Evolutionary conservation across 2,888 invertebrate genomes (phyloP), one percentile per base, ranked within the genome.

Genomic region (Polyploca ridens): DNA sequence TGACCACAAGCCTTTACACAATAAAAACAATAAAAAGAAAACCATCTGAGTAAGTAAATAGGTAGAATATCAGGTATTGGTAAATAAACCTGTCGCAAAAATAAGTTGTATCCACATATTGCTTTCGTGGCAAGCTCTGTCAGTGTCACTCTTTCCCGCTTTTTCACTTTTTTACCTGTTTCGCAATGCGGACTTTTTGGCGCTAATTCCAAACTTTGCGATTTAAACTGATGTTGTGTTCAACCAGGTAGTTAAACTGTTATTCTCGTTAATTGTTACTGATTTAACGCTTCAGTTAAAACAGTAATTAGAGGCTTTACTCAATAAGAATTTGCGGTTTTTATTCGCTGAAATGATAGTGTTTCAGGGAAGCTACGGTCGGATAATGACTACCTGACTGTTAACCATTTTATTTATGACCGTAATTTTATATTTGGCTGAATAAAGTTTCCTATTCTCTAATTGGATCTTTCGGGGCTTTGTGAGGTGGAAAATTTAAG

Each of bases 141-240:
- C 71, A 69, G 63, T 68, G 71, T 68, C 71, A 63, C 64, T 63
- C 35, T 13, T 60, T 65, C 64, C 58, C 63, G 66, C 66, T 63
- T 58, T 64, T 67, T 69, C 62, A 62, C 60, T 44, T 66, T 64
- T 67, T 66, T 66, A 63, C 66, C 61, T n/a, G 46, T 68, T 68
- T 71, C 69, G 71, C 69, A 69, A 63, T 69, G 69, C 71, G 69
- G 69, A 63, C 41, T 66, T 68, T 68, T 62, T 62, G 63, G 58
- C 41, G 60, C 19, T 54, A n/a, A n/a, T 46, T 11, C 6, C 46
- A 58, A 63, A 64, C 57, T 7, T 33, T 44, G 27, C 16, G 4
- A 7, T 33, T 35, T 62, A 16, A 35, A 62, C 62, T 44, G 63
- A 11, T 33, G n/a, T 54, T 16, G 58, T 33, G 33, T 33, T 33